Percentiles rank a stretch among this genome's conserved stretches.
These are phyloP conservation scores for Puntigrus tetrazona DNA, from an alignment of 2,113 vertebrate species.

Conservation along the genomic window DNA sequence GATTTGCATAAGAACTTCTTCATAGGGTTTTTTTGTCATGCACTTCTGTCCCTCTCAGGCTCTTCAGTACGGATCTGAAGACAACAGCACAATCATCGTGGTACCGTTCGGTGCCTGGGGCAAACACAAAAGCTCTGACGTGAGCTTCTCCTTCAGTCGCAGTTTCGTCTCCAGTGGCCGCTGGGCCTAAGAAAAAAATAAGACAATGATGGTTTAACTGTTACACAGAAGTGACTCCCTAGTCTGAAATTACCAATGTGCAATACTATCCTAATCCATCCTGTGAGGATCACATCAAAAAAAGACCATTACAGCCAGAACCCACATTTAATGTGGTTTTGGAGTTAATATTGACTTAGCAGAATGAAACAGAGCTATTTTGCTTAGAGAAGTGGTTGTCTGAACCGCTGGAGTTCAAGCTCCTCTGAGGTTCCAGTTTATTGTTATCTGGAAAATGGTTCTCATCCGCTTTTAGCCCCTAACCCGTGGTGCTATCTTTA, in stretches of 20 bases:
- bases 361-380: background rate
- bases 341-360: background rate
- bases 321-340: background rate
- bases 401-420: background rate
- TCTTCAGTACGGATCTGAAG: constrained; percentile 90
- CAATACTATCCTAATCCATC: constrained; percentile 36
- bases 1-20: background rate
- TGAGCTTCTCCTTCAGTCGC: constrained; percentile 93
- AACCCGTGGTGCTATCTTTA: background rate
- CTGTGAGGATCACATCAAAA: constrained; percentile 26
- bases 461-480: background rate
- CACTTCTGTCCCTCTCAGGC: constrained; percentile 72
- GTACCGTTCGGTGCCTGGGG: constrained; percentile 98
- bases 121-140: constrained; percentile 84
- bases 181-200: constrained; percentile 80
- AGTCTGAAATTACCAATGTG: constrained; percentile 27
- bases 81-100: constrained; percentile 92
- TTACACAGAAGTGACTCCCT: background rate
- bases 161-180: constrained; percentile 92
- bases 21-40: background rate
- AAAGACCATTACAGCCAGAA: background rate
- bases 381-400: background rate
- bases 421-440: too few relatives aligned
- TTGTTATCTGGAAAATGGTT: too few relatives aligned
- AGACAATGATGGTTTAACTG: background rate